Conservation (phyloP, 2,113 vertebrate species). For the Dasyornis broadbenti region DNA sequence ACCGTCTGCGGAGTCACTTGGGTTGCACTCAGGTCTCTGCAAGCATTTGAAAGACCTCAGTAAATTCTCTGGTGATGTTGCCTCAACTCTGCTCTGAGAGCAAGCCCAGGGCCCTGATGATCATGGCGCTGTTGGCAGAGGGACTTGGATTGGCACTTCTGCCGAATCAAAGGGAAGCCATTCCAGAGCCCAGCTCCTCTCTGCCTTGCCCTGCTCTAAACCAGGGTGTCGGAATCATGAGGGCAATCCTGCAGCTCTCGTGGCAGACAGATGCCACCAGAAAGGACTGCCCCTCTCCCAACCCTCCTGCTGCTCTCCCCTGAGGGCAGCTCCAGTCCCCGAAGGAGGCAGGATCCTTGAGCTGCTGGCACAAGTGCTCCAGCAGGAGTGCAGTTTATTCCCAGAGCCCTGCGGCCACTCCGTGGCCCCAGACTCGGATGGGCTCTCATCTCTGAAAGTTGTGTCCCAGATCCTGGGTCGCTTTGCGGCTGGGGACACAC, state of each 20-base stretch:
- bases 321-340: background rate
- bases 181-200: background rate
- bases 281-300: background rate
- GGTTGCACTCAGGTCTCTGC: conserved; percentile 65
- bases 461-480: background rate
- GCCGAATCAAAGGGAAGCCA: background rate
- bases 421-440: background rate
- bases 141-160: background rate
- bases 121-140: background rate
- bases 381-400: background rate
- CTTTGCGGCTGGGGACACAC: background rate
- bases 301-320: background rate
- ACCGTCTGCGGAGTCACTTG: background rate
- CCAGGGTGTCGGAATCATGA: background rate
- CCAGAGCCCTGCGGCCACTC: background rate
- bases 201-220: background rate
- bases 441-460: background rate
- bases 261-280: background rate
- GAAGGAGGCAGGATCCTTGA: background rate
- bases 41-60: background rate
- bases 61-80: background rate
- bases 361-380: background rate
- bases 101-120: background rate
- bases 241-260: background rate
- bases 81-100: background rate